Conservation (phyloP, 2,113 vertebrate species). For the Vulpes ferrilata region DNA sequence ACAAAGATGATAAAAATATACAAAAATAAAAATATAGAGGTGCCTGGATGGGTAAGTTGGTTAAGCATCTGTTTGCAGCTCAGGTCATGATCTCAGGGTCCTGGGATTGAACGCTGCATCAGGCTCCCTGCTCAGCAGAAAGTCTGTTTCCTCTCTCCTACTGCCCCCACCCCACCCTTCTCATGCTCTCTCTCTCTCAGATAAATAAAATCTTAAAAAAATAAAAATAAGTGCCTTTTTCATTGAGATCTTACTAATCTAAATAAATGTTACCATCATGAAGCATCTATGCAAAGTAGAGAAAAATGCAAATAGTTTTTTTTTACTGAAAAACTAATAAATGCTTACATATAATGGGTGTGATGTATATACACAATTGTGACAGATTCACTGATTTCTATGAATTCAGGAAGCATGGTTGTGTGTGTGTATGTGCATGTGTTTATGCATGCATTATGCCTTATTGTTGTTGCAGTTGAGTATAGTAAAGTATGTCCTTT, state of each 20-base stretch:
- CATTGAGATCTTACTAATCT: not conserved
- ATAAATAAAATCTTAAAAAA: not conserved
- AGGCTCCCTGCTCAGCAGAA: not conserved
- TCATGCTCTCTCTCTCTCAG: not conserved
- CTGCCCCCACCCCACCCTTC: too few relatives aligned
- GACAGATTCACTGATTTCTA: not conserved
- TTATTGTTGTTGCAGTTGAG: not conserved
- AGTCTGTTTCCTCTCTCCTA: not conserved
- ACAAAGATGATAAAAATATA: not conserved
- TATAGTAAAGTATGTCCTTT: not conserved
- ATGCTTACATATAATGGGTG: not conserved
- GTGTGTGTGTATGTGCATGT: not conserved
- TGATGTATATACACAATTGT: not conserved
- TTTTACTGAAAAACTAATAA: not conserved
- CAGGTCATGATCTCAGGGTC: not conserved
- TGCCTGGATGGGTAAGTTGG: not conserved
- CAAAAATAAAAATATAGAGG: not conserved
- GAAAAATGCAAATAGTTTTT: not conserved
- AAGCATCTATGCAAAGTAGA: conserved; percentile 15
- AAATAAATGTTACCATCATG: not conserved
- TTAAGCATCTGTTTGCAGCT: not conserved
- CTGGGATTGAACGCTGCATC: not conserved
- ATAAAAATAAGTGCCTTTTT: conserved; percentile 24
- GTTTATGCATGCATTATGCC: not conserved
- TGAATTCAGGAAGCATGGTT: not conserved